These are phyloP conservation scores for Synanthedon myopaeformis DNA, from an alignment of 2,888 invertebrate species.

Conservation along the genomic window DNA sequence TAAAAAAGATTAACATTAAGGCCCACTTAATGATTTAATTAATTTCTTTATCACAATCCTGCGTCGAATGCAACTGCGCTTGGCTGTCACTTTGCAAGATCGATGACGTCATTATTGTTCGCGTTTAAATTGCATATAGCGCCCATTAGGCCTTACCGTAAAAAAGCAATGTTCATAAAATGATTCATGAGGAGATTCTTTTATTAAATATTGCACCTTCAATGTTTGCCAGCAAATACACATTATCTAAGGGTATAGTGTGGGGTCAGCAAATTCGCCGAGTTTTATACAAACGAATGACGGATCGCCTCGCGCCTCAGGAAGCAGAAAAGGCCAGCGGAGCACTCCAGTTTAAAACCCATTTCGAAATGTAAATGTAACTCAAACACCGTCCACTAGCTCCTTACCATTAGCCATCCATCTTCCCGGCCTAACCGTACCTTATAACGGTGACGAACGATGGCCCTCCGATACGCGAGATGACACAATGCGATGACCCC, in stretches of 20 bases:
- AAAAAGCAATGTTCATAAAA: not conserved
- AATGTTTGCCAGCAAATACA: no score
- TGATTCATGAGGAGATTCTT: no score
- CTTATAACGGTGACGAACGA: constrained; percentile 38
- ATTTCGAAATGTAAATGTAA: constrained; percentile 43
- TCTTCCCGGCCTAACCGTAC: constrained; percentile 24
- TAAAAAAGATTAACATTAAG: not conserved
- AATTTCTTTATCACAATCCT: constrained; percentile 17
- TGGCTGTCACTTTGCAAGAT: constrained; percentile 46
- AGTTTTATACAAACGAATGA: constrained; percentile 4
- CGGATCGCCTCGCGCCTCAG: constrained; percentile 7
- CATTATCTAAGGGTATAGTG: no score
- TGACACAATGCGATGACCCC: constrained; percentile 63
- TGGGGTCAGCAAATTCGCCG: not conserved
- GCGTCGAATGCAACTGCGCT: constrained; percentile 41
- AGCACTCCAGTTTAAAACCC: constrained; percentile 33
- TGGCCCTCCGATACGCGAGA: constrained; percentile 49
- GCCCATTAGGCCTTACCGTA: constrained; percentile 20
- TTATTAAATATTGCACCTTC: no score
- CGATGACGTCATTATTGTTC: constrained; percentile 52
- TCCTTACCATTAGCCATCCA: constrained; percentile 26
- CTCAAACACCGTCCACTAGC: constrained; percentile 11
- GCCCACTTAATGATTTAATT: not conserved
- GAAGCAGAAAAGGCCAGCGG: constrained; percentile 10
- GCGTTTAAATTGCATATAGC: constrained; percentile 38